Conservation (phyloP, 2,797 vertebrate genomes). For the Lates japonicus region DNA sequence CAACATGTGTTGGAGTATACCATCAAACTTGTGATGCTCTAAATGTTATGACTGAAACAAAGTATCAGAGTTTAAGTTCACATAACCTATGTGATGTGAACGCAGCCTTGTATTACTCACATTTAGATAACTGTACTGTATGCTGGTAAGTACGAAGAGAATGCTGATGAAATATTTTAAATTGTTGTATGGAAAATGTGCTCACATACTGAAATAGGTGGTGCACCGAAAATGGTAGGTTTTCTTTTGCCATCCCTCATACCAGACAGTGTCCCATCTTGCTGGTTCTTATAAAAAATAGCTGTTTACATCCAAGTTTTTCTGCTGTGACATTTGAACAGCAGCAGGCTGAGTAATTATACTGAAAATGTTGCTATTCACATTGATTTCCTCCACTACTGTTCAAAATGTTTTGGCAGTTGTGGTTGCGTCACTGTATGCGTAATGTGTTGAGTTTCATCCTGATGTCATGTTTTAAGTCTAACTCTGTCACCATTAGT, state of each 20-base stretch:
- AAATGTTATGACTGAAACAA: constrained; percentile 5
- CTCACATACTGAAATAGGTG: not conserved
- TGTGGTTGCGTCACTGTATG: not conserved
- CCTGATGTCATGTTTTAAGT: constrained; percentile 1
- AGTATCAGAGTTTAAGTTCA: not conserved
- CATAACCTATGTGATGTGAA: not conserved
- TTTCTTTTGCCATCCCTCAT: not conserved
- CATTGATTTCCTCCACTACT: not conserved
- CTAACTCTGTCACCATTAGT: not conserved
- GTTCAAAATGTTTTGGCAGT: not conserved
- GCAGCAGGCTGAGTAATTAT: not conserved
- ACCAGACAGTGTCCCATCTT: constrained; percentile 3
- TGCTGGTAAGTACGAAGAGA: not conserved
- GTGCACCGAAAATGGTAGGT: not conserved
- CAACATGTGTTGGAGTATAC: constrained; percentile 4
- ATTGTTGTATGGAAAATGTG: not conserved
- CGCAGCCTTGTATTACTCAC: not conserved
- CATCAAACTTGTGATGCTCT: not conserved
- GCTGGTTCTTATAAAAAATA: not conserved
- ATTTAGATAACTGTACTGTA: constrained; percentile 6
- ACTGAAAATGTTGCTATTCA: not conserved
- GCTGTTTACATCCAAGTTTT: not conserved
- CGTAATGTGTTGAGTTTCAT: constrained; percentile 19
- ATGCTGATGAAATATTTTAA: not conserved
- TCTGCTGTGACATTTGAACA: not conserved